phyloP scores from a whole-genome alignment of 2,113 vertebrate genomes.

The Brevimyrus niger region DNA sequence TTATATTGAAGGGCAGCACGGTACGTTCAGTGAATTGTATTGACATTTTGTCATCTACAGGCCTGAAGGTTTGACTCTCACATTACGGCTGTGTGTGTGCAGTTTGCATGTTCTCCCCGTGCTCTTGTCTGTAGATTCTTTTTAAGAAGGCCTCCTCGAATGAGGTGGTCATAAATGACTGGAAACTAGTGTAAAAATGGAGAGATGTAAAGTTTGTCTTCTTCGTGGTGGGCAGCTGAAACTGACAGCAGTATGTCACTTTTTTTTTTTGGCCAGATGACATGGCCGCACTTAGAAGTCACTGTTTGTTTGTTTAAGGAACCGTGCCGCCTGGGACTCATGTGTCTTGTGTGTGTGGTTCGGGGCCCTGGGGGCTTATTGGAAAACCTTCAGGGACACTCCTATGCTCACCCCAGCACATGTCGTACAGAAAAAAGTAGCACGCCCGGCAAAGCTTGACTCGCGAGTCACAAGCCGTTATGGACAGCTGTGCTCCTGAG shows the following conservation, averaged over 20 bases:
- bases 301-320: not conserved
- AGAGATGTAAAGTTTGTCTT: not conserved
- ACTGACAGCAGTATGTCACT: not conserved
- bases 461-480: not conserved
- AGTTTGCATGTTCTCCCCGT: not conserved
- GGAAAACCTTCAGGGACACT: not conserved
- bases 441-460: not conserved
- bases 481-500: not conserved
- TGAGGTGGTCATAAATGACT: not conserved
- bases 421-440: not conserved
- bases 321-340: not conserved
- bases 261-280: not conserved
- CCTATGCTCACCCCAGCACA: not conserved
- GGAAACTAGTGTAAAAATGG: not conserved
- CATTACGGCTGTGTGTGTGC: not conserved
- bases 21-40: not conserved
- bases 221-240: not conserved
- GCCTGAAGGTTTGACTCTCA: not conserved
- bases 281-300: not conserved
- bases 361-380: not conserved
- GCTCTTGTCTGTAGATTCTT: not conserved
- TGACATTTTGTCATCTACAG: not conserved
- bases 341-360: not conserved
- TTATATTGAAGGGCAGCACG: not conserved
- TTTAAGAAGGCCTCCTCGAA: not conserved